Evolutionary conservation across 2,113 vertebrate species (phyloP), one percentile per base, ranked within the genome.

Genomic region (Xyrauchen texanus): DNA sequence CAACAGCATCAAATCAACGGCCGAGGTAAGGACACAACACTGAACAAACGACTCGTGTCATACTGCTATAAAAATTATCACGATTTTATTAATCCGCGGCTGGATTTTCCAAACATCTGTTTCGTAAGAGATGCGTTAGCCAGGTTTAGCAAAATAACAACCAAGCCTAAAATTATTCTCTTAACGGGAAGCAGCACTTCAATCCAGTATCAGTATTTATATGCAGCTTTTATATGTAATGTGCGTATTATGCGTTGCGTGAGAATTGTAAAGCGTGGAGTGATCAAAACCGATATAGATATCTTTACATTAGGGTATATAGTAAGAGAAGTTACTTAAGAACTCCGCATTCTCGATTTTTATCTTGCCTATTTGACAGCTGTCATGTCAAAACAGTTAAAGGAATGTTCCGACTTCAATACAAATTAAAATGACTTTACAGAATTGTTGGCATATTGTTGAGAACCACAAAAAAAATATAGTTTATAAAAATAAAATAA

Each of bases 61-160:
- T 12, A 7, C 45, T 45, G 6, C 42, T 76, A 16, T 11, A 55
- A 0, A 3, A 34, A 15, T 15, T 12, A 63, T 65, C 73, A 4
- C 34, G n/a, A 63, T 80, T 6, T 67, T 53, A 53, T 45, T 52
- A 67, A 53, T 66, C 69, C 55, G 61, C 64, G 57, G 76, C 69
- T 69, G 66, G 61, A 77, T 83, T 80, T 80, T 66, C 11, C 62
- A 42, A 76, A 80, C 82, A 83, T 83, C 82, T 83, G 72, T 80
- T 83, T 80, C 53, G 68, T 76, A 44, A 65, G 71, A 70, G 69
- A 63, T 34, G 34, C 63, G 49, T 63, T 78, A 68, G 77, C 81
- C 77, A 63, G 71, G 72, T 67, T 76, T 83, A 83, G 67, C 82
- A 34, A 68, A 71, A 74, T 64, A 77, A 76, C 71, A 73, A 58